Evolutionary conservation across 2,888 invertebrate genomes (phyloP).

Genomic region (Lithophane ornitopus): DNA sequence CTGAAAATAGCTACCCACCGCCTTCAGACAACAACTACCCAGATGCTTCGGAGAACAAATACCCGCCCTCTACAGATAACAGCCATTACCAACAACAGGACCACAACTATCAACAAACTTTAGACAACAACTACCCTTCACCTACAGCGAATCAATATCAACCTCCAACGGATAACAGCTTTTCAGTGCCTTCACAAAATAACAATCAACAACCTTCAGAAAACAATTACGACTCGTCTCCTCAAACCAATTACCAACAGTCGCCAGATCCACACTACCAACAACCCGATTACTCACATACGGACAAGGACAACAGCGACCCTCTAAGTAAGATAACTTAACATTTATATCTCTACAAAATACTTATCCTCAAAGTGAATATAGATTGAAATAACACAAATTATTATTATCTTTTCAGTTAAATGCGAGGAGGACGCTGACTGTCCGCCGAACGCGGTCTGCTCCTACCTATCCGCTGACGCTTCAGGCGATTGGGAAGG

Average conservation of each 20-base stretch:
- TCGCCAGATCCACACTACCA: slow-evolving; percentile 44
- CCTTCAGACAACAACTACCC: slow-evolving; percentile 27
- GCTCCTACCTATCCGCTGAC: slow-evolving; percentile 89
- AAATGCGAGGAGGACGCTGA: slow-evolving; percentile 94
- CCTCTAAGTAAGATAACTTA: slow-evolving; percentile 75
- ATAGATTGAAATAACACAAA: slow-evolving; percentile 4
- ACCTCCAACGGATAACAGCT: slow-evolving; percentile 47
- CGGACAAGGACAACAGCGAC: slow-evolving; percentile 68
- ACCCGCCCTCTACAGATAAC: slow-evolving; percentile 38
- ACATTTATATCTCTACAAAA: background rate
- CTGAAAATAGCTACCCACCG: slow-evolving; percentile 34
- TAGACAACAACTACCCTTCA: slow-evolving; percentile 59
- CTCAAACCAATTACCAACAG: slow-evolving; percentile 40
- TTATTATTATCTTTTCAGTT: slow-evolving; percentile 87
- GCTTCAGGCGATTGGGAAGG: slow-evolving; percentile 74
- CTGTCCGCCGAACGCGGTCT: slow-evolving; percentile 96
- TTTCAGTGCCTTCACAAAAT: slow-evolving; percentile 26
- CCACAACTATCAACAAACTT: slow-evolving; percentile 50
- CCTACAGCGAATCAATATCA: slow-evolving; percentile 51
- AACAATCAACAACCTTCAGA: slow-evolving; percentile 31
- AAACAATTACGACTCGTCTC: slow-evolving; percentile 23
- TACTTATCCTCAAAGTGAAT: background rate
- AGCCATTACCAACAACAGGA: slow-evolving; percentile 46
- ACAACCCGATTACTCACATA: slow-evolving; percentile 41
- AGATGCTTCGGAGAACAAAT: slow-evolving; percentile 16